These are phyloP conservation scores for Nerophis lumbriciformis DNA, from an alignment of 2,113 vertebrate genomes.

Conservation along the genomic window DNA sequence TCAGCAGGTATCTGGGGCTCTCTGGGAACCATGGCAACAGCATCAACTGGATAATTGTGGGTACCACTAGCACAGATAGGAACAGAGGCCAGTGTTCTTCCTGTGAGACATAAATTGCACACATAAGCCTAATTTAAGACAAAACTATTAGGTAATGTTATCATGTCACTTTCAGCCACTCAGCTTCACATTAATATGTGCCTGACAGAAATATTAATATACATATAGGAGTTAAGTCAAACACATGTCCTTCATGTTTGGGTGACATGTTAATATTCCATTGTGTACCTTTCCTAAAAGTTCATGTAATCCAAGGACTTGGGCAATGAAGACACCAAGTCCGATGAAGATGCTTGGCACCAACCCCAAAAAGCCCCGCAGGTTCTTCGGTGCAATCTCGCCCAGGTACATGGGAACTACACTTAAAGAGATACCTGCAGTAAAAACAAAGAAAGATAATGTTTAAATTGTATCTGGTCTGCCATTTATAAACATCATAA, in stretches of 20 bases:
- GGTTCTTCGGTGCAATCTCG: constrained; percentile 84
- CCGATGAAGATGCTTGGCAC: constrained; percentile 87
- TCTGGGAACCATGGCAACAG: constrained; percentile 87
- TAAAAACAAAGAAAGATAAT: not conserved
- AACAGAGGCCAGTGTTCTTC: constrained; percentile 86
- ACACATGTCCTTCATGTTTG: not conserved
- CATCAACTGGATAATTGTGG: constrained; percentile 80
- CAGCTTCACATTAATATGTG: too few species aligned
- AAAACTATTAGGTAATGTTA: too few species aligned
- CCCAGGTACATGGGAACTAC: constrained; percentile 89
- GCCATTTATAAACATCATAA: not conserved
- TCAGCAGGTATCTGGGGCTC: constrained; percentile 86
- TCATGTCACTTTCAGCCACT: too few species aligned
- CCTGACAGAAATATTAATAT: too few species aligned
- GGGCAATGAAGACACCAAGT: constrained; percentile 79
- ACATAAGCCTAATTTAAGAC: too few species aligned
- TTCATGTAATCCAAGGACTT: constrained; percentile 82
- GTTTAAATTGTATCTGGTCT: not conserved
- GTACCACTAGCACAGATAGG: constrained; percentile 76
- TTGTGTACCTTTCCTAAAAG: constrained; percentile 80
- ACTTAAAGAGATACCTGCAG: constrained; percentile 81
- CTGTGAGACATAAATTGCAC: constrained; percentile 54
- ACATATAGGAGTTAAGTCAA: too few species aligned
- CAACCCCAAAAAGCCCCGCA: constrained; percentile 82
- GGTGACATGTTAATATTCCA: not conserved